Evolutionary conservation across 2,113 vertebrate species (phyloP), one percentile per base, ranked within the genome.

Genomic region (Epinephelus cyanopodus): DNA sequence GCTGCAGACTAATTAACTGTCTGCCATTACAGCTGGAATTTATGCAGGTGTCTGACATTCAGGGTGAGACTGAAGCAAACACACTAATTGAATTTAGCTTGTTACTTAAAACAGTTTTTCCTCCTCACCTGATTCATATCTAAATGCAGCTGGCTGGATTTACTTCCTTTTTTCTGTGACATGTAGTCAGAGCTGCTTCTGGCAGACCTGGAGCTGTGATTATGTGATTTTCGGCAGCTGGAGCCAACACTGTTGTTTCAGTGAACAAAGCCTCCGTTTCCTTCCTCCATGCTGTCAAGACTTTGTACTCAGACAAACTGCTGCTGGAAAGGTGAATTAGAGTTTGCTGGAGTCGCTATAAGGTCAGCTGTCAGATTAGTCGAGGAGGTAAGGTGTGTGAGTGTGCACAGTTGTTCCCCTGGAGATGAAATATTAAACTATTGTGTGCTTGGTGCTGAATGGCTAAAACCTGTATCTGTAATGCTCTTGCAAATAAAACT

Each of bases 351-450:
- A 73, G 82, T 66, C 15, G 2, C 64, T 47, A 9, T 70, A 72
- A 91, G 72, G 82, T 89, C 87, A 79, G 87, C 84, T 84, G 92
- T 83, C 86, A 74, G 76, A 50, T 78, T 23, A 58, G n/a, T 48
- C 74, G 45, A 65, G 19, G 42, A 45, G 27, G 25, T 39, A 7
- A 6, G 33, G 54, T 73, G 63, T 58, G 68, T 29, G 52, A 8
- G 18, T 62, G 66, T 25, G 62, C 27, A 42, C 50, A 27, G 13
- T 17, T 5, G 50, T 68, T 56, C 18, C 45, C 14, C 10, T n/a
- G 11, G 1, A 54, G 48, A 19, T 63, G n/a, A 33, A 33, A 17
- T 18, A 1, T 62, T 21, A 1, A n/a, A 12, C 27, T 45, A 19
- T 12, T 57, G 29, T 11, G 33, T 18, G 6, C 25, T 52, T 14